Conservation (phyloP, 2,888 invertebrate genomes). For the Drosophila falleni region DNA sequence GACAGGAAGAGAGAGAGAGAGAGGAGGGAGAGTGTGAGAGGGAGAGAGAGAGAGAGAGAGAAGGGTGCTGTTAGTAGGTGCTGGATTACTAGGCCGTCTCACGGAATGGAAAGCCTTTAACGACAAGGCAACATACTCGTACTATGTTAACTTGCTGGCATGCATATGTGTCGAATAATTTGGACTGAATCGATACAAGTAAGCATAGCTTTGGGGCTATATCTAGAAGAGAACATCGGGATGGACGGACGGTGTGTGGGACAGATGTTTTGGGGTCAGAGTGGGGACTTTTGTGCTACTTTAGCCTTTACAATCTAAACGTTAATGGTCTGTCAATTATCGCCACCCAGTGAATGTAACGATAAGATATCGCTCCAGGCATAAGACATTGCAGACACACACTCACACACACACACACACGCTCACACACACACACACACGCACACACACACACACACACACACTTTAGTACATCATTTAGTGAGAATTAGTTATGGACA, state of each 20-base stretch:
- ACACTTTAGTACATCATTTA: conserved; percentile 80
- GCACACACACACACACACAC: background rate
- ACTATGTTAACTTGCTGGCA: background rate
- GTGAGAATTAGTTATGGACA: conserved; percentile 79
- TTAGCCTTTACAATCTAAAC: conserved; percentile 75
- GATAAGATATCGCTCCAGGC: conserved; percentile 75
- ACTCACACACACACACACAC: conserved; percentile 8
- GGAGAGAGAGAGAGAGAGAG: background rate
- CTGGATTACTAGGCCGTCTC: no score
- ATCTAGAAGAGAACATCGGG: background rate
- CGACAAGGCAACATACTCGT: conserved; percentile 14
- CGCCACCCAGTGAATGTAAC: conserved; percentile 80
- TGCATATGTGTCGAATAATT: conserved; percentile 32
- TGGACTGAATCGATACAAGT: conserved; percentile 5
- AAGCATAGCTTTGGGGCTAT: conserved; percentile 8
- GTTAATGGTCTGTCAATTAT: conserved; percentile 81
- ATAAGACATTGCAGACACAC: conserved; percentile 49
- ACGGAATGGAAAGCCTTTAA: conserved; percentile 38
- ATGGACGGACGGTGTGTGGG: background rate
- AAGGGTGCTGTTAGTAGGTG: background rate
- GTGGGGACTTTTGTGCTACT: conserved; percentile 47
- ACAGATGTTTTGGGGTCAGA: background rate
- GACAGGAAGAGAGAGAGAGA: background rate
- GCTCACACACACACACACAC: conserved; percentile 24
- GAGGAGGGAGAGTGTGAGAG: background rate